A percentile compares a stretch with the other conserved stretches of the same genome.
These are phyloP conservation scores for Phragmatobia fuliginosa DNA, from an alignment of 2,888 invertebrate species.

Conservation along the genomic window DNA sequence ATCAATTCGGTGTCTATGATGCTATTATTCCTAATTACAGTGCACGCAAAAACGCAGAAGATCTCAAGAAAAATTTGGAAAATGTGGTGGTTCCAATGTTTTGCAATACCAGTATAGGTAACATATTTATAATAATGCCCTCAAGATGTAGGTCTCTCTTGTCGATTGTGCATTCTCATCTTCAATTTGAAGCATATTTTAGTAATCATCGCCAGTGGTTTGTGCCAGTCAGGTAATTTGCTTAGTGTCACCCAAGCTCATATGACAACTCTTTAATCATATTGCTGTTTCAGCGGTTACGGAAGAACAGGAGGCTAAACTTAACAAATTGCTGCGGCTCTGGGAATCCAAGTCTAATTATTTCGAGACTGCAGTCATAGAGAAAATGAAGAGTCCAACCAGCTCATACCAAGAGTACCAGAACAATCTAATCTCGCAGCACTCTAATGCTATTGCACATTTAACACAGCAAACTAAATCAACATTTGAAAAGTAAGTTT, in stretches of 20 bases:
- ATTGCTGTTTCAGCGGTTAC: slow-evolving; percentile 89
- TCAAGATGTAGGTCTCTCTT: slow-evolving; percentile 83
- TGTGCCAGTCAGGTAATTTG: slow-evolving; percentile 81
- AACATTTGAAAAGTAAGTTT: slow-evolving; percentile 91
- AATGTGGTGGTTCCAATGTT: slow-evolving; percentile 99
- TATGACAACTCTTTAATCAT: slow-evolving; percentile 77
- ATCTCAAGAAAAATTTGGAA: slow-evolving; percentile 97
- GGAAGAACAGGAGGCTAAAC: slow-evolving; percentile 95
- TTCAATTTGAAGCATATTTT: slow-evolving; percentile 74
- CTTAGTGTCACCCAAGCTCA: slow-evolving; percentile 70
- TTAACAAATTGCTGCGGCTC: slow-evolving; percentile 96
- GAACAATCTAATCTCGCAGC: slow-evolving; percentile 92
- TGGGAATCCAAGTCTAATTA: slow-evolving; percentile 99
- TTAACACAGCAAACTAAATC: slow-evolving; percentile 93
- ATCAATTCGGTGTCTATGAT: slow-evolving; percentile 83
- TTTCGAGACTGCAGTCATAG: slow-evolving; percentile 93
- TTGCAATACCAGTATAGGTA: slow-evolving; percentile 95
- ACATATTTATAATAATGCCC: slow-evolving; percentile 86
- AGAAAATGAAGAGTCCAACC: slow-evolving; percentile 94
- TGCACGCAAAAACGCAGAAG: slow-evolving; percentile 97
- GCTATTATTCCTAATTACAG: slow-evolving; percentile 89
- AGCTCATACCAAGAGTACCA: slow-evolving; percentile 96
- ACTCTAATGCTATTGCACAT: slow-evolving; percentile 92
- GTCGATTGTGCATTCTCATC: slow-evolving; percentile 80
- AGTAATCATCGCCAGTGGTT: slow-evolving; percentile 79